Base-by-base conservation (phyloP, 1,140 invertebrate species). In the Solenopsis fugax region DNA sequence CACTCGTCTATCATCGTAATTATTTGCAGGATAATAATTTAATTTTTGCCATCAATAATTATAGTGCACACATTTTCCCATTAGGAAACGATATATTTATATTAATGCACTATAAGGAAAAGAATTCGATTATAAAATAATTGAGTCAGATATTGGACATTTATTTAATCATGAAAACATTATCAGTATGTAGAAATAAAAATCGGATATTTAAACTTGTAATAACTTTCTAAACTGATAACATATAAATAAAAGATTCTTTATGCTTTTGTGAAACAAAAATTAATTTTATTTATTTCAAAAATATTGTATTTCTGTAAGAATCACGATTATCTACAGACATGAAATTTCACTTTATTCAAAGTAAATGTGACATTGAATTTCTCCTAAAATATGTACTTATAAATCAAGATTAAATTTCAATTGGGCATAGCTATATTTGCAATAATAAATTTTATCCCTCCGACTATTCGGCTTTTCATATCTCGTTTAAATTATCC, bases 401-500 rank as follows among this genome's bases (percentile, higher is more conserved):
- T 41, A 29, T 29, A 7, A 65, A 12, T 48, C 45, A 37, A 7
- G 29, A 80, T 78, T 18, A 67, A 80, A 67, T 80, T 24, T 21
- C n/a, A 65, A 34, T 64, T 52, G 10, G 34, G 13, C 16, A 69
- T n/a, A 13, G 3, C 9, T 37, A 7, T 71, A 29, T 81, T 81
- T 50, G 45, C 45, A 29, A 75, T 48, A 62, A 75, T 60, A 60
- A 60, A 84, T 29, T 54, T 69, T 75, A 13, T 41, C 41, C 5
- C 34, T 21, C 0, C 69, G 7, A 10, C 29, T 2, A 18, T 48
- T 65, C 7, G 13, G 24, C 80, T 73, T 73, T 60, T 73, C 54
- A 72, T 54, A 72, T 73, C 24, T 73, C 54, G 37, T 72, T 82
- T 82, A 75, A 75, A 84, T 84, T 84, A 75, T 60, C 29, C 29